Conservation (phyloP, 2,797 vertebrate genomes). For the Remorina albescens region DNA sequence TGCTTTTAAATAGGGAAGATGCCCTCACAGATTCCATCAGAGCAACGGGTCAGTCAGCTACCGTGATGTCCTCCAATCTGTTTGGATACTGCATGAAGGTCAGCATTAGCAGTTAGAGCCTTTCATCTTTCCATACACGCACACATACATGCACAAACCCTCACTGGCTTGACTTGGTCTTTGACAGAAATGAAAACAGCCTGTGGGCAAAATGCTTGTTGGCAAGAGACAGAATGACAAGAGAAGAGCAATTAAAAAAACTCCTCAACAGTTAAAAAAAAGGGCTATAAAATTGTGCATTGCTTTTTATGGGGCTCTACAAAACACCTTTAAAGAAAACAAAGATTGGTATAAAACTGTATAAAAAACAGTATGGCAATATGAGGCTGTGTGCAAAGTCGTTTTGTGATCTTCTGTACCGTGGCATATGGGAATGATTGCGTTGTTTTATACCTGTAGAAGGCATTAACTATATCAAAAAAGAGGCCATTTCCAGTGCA, state of each 20-base stretch:
- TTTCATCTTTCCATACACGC: slow-evolving; percentile 20
- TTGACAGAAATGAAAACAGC: slow-evolving; percentile 33
- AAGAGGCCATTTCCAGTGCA: background rate
- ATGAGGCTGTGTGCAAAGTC: background rate
- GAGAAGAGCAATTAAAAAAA: background rate
- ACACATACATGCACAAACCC: slow-evolving; percentile 8
- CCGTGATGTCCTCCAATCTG: slow-evolving; percentile 6
- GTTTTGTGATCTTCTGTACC: background rate
- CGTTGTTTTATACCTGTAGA: background rate
- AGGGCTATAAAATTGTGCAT: no score
- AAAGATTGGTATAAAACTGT: no score
- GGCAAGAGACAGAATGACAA: no score
- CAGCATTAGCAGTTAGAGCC: background rate
- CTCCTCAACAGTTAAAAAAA: background rate
- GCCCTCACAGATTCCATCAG: slow-evolving; percentile 14
- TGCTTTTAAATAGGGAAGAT: background rate
- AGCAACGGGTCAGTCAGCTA: background rate
- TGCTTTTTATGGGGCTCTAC: background rate
- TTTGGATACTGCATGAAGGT: background rate
- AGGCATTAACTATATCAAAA: slow-evolving; percentile 13
- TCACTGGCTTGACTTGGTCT: slow-evolving; percentile 22
- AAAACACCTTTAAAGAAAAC: background rate
- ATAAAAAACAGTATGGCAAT: no score
- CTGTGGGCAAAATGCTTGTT: slow-evolving; percentile 7
- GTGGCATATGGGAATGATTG: background rate